phyloP scores from a whole-genome alignment of 2,797 vertebrate genomes.

The Pygocentrus nattereri region DNA sequence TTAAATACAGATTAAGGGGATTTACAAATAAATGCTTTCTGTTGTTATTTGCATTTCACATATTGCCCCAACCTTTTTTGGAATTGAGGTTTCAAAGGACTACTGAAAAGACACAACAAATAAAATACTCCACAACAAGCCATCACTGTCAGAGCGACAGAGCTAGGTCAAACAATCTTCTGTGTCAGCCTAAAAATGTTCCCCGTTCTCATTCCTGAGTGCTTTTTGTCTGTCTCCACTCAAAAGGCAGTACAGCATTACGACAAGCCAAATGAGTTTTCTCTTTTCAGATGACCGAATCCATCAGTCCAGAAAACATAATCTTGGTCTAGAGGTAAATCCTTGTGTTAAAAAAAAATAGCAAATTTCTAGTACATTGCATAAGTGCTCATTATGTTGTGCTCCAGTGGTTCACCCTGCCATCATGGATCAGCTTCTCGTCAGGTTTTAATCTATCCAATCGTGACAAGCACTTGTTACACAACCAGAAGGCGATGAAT shows the following conservation, averaged over 20 bases:
- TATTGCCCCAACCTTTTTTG: too few species aligned
- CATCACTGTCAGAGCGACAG: too few species aligned
- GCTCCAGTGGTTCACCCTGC: neutral
- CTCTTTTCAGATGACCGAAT: neutral
- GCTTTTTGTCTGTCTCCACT: neutral
- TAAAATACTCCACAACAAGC: too few species aligned
- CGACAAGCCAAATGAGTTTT: neutral
- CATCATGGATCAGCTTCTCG: slow-evolving; percentile 12
- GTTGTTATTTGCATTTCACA: too few species aligned
- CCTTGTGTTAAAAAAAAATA: neutral
- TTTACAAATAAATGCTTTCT: too few species aligned
- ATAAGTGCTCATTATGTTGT: slow-evolving; percentile 39
- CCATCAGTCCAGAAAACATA: neutral
- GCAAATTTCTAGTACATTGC: slow-evolving; percentile 2
- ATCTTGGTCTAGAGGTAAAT: slow-evolving; percentile 5
- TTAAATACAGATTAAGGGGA: too few species aligned
- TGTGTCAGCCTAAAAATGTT: neutral
- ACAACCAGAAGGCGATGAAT: slow-evolving; percentile 8
- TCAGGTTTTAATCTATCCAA: slow-evolving; percentile 21
- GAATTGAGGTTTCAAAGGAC: too few species aligned
- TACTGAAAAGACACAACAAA: too few species aligned
- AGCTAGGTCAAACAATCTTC: too few species aligned
- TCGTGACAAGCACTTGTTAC: slow-evolving; percentile 12
- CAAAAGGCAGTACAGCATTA: neutral
- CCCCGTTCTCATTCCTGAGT: neutral